These are phyloP conservation scores for Monochamus saltuarius DNA, from an alignment of 1,140 invertebrate species.

Conservation along the genomic window DNA sequence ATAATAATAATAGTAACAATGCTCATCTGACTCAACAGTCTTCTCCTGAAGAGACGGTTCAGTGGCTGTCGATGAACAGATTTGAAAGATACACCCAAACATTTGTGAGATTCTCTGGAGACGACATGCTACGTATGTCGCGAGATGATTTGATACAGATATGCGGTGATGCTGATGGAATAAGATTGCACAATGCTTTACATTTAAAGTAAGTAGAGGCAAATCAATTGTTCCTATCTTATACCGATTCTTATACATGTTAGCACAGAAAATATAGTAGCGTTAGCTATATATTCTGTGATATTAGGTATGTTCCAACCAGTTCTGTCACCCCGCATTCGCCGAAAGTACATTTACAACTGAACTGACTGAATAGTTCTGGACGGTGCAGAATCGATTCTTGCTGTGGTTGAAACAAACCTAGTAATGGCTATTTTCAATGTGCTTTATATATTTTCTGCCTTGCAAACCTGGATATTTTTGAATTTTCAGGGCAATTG, in stretches of 20 bases:
- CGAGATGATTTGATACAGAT: slow-evolving; percentile 92
- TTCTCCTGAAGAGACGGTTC: slow-evolving; percentile 63
- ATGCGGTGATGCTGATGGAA: slow-evolving; percentile 87
- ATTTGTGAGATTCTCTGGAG: slow-evolving; percentile 83
- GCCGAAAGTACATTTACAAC: too few relatives aligned
- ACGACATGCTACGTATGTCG: slow-evolving; percentile 82
- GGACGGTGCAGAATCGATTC: too few relatives aligned
- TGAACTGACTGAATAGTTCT: too few relatives aligned
- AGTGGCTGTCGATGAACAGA: slow-evolving; percentile 79
- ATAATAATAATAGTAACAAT: neutral
- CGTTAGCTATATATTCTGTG: too few relatives aligned
- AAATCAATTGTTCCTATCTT: neutral
- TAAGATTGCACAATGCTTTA: slow-evolving; percentile 86
- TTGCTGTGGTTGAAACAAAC: too few relatives aligned
- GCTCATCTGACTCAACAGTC: slow-evolving; percentile 22
- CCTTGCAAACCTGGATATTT: neutral
- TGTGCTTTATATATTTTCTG: too few relatives aligned
- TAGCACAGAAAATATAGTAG: too few relatives aligned
- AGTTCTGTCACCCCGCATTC: too few relatives aligned
- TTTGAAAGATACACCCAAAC: slow-evolving; percentile 74
- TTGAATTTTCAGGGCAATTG: slow-evolving; percentile 60
- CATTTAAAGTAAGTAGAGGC: slow-evolving; percentile 71
- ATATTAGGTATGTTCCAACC: too few relatives aligned
- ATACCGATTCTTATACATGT: neutral
- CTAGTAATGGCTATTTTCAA: too few relatives aligned